Evolutionary conservation across 1,140 invertebrate genomes (phyloP).

Genomic region (Hyposmocoma kahamanoa): DNA sequence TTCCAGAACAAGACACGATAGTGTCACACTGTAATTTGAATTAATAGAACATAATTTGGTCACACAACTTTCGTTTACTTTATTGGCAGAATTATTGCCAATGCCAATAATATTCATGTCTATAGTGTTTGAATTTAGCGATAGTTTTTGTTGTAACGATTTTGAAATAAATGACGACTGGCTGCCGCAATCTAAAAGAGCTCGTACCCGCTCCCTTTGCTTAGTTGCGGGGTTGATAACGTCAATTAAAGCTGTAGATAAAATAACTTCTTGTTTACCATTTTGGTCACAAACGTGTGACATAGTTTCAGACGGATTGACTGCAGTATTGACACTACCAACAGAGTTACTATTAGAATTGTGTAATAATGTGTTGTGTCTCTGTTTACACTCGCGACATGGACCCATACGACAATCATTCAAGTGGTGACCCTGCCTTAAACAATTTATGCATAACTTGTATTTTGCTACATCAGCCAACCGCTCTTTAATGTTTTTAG

Average conservation of each 20-base stretch:
- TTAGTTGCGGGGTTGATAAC: constrained; percentile 1
- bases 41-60: neutral
- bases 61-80: neutral
- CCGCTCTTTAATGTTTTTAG: constrained; percentile 1
- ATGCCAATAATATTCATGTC: constrained; percentile 1
- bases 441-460: constrained; percentile 7
- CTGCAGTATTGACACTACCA: neutral
- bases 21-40: neutral
- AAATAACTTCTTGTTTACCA: neutral
- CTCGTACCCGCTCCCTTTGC: neutral
- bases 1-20: neutral
- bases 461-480: constrained; percentile 1
- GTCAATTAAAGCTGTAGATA: constrained; percentile 9
- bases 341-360: neutral
- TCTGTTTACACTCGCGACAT: constrained; percentile 9
- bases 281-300: neutral
- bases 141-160: neutral
- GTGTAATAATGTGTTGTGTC: constrained; percentile 8
- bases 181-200: constrained; percentile 8
- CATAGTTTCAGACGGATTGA: neutral
- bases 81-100: neutral
- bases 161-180: constrained; percentile 5
- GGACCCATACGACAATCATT: constrained; percentile 7
- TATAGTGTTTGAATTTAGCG: neutral
- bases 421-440: neutral